phyloP scores from a whole-genome alignment of 2,888 invertebrate genomes.

The Fabriciana adippe region DNA sequence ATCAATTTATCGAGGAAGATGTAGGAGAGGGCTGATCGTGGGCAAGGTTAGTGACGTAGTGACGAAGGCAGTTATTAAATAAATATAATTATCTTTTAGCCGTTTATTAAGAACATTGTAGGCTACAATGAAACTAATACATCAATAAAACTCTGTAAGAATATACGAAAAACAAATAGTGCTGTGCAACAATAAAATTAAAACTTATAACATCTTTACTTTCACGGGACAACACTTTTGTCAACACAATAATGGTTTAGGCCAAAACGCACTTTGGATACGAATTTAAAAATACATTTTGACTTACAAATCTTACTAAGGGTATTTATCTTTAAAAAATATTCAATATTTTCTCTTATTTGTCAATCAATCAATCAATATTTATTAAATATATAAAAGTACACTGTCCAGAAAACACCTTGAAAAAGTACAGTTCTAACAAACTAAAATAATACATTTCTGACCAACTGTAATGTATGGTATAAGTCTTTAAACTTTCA shows the following conservation, averaged over 20 bases:
- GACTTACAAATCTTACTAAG: not conserved
- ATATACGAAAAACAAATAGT: constrained; percentile 72
- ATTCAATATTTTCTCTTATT: no score
- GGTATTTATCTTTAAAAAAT: no score
- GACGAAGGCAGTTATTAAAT: not conserved
- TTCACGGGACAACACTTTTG: constrained; percentile 31
- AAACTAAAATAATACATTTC: no score
- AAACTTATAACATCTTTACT: constrained; percentile 44
- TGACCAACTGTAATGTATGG: no score
- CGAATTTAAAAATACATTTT: not conserved
- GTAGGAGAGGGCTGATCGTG: no score
- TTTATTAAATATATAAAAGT: no score
- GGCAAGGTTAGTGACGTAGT: not conserved
- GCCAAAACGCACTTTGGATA: constrained; percentile 22
- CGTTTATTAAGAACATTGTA: constrained; percentile 78
- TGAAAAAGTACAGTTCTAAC: no score
- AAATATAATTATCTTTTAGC: constrained; percentile 56
- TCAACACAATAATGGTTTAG: constrained; percentile 47
- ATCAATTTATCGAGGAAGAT: no score
- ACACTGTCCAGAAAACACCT: no score
- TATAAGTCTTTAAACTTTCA: no score
- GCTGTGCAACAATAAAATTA: constrained; percentile 78
- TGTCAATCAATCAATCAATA: no score
- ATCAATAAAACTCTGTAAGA: constrained; percentile 78
- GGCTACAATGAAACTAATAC: constrained; percentile 67